Percentiles rank a stretch among this genome's conserved stretches.
These are phyloP conservation scores for Pomacea canaliculata DNA, from an alignment of 2,888 invertebrate species.

Conservation along the genomic window DNA sequence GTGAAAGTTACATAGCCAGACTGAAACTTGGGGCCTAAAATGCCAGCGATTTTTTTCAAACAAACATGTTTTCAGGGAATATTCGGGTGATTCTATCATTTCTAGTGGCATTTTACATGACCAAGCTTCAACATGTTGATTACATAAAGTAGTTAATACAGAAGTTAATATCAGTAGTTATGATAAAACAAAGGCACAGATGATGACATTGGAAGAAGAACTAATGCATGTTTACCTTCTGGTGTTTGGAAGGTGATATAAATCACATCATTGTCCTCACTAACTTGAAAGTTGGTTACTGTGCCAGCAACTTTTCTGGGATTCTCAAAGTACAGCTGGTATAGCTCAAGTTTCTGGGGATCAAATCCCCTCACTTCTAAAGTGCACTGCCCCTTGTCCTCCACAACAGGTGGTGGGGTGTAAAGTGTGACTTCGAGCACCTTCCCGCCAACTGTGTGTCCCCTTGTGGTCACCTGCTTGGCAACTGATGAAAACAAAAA, in stretches of 20 bases:
- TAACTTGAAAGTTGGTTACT: neutral
- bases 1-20: too few species aligned
- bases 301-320: slow-evolving; percentile 11
- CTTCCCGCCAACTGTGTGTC: slow-evolving; percentile 4
- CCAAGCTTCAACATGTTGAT: too few species aligned
- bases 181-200: too few species aligned
- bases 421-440: slow-evolving; percentile 14
- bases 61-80: too few species aligned
- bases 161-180: too few species aligned
- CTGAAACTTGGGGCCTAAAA: too few species aligned
- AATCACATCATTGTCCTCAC: slow-evolving; percentile 9
- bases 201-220: neutral
- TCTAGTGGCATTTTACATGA: too few species aligned
- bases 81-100: too few species aligned
- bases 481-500: neutral
- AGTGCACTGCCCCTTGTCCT: neutral
- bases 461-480: neutral
- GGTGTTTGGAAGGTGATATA: slow-evolving; percentile 16
- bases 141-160: too few species aligned
- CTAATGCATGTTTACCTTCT: slow-evolving; percentile 4
- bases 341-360: slow-evolving; percentile 3
- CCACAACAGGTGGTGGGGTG: neutral
- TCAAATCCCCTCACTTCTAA: slow-evolving; percentile 2
- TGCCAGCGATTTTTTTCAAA: too few species aligned
- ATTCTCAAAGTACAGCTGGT: slow-evolving; percentile 18